Evolutionary conservation across 2,113 vertebrate genomes (phyloP).

Genomic region (Pangasianodon hypophthalmus): DNA sequence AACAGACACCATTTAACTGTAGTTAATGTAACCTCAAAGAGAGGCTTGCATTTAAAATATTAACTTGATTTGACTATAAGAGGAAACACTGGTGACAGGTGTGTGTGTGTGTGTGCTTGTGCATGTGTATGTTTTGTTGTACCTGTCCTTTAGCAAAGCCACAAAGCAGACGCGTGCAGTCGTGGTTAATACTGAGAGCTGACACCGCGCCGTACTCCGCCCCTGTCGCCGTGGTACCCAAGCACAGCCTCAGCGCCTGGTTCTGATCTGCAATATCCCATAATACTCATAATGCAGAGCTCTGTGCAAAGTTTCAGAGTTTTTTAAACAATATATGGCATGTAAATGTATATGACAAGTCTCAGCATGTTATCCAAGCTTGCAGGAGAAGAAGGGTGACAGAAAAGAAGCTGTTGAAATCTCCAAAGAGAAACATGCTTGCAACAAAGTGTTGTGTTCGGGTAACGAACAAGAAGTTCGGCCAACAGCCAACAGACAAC

Average conservation of each 20-base stretch:
- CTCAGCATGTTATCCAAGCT: constrained; percentile 41
- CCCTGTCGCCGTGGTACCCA: constrained; percentile 90
- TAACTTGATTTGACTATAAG: neutral
- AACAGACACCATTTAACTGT: neutral
- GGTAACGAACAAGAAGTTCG: neutral
- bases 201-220: constrained; percentile 94
- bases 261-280: constrained; percentile 81
- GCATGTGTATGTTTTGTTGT: neutral
- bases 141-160: constrained; percentile 99
- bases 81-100: neutral
- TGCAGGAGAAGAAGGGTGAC: neutral
- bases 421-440: constrained; percentile 13
- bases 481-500: constrained; percentile 1
- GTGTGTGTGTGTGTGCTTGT: neutral
- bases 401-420: neutral
- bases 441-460: neutral
- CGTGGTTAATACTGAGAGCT: constrained; percentile 93
- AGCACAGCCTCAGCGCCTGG: constrained; percentile 91
- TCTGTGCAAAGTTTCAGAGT: neutral
- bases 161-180: constrained; percentile 94
- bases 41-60: neutral
- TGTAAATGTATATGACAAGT: neutral
- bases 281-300: constrained; percentile 3
- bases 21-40: neutral
- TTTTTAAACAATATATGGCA: neutral